Conservation (phyloP, 2,797 vertebrate genomes). For the Eidolon dupreanum region DNA sequence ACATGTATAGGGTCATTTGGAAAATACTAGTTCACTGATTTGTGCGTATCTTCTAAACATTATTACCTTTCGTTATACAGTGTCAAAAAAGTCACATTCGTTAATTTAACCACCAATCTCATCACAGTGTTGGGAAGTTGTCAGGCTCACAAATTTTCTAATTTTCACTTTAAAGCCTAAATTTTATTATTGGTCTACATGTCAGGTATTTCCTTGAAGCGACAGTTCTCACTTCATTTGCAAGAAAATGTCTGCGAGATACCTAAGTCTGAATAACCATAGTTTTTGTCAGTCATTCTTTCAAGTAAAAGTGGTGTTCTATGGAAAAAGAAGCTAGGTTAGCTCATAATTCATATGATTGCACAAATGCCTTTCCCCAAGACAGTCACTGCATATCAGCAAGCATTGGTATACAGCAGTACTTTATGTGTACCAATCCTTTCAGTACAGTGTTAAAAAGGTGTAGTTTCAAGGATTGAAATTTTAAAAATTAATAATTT, state of each 20-base stretch:
- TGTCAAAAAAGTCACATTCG: background rate
- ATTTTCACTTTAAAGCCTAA: background rate
- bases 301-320: background rate
- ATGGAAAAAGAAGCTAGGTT: background rate
- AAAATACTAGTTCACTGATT: background rate
- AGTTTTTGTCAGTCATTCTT: background rate
- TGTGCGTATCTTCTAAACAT: background rate
- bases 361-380: rapidly evolving
- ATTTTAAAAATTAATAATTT: background rate
- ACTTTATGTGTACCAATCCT: background rate
- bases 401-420: too few relatives aligned
- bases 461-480: background rate
- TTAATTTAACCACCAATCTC: background rate
- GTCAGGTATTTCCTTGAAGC: background rate
- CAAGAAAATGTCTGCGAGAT: background rate
- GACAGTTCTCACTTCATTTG: background rate
- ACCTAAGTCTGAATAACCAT: background rate
- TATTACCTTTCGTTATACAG: background rate
- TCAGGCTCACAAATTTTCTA: background rate
- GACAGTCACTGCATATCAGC: background rate
- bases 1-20: background rate
- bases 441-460: background rate
- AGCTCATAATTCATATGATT: background rate
- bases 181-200: background rate
- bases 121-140: background rate